phyloP scores from a whole-genome alignment of 2,113 vertebrate genomes.

The Falco punctatus region DNA sequence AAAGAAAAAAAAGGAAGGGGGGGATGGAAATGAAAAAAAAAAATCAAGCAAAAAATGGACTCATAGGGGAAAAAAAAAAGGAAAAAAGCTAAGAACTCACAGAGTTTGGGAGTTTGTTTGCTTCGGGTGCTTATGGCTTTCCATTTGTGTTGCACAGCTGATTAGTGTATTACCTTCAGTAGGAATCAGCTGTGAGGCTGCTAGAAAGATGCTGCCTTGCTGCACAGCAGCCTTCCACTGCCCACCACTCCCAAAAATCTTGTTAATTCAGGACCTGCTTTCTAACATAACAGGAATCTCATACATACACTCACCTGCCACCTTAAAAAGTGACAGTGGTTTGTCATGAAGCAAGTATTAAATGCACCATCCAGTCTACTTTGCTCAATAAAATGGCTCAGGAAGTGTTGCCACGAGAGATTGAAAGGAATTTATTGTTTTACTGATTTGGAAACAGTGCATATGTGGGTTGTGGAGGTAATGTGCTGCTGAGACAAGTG shows the following conservation, averaged over 20 bases:
- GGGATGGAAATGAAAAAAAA: background rate
- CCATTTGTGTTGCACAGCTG: background rate
- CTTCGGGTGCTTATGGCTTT: background rate
- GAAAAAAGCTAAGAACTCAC: background rate
- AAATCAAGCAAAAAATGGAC: background rate
- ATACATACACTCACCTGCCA: background rate
- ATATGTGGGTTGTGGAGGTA: constrained; percentile 43
- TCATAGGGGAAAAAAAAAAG: background rate
- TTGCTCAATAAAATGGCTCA: background rate
- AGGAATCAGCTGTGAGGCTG: background rate
- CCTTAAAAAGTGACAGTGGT: background rate
- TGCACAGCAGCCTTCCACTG: background rate
- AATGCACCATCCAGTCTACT: background rate
- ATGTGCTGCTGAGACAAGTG: constrained; percentile 57
- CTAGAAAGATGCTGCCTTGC: background rate
- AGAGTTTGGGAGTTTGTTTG: background rate
- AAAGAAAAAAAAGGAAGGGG: background rate
- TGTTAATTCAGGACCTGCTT: background rate
- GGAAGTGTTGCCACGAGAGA: constrained; percentile 23
- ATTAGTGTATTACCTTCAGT: background rate
- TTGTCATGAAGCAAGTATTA: background rate
- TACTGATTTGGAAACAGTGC: constrained; percentile 33
- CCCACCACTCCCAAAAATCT: background rate
- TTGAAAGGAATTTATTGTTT: constrained; percentile 62
- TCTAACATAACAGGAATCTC: background rate